Evolutionary conservation across 1,140 invertebrate genomes (phyloP).

Genomic region (Zaprionus inermis): DNA sequence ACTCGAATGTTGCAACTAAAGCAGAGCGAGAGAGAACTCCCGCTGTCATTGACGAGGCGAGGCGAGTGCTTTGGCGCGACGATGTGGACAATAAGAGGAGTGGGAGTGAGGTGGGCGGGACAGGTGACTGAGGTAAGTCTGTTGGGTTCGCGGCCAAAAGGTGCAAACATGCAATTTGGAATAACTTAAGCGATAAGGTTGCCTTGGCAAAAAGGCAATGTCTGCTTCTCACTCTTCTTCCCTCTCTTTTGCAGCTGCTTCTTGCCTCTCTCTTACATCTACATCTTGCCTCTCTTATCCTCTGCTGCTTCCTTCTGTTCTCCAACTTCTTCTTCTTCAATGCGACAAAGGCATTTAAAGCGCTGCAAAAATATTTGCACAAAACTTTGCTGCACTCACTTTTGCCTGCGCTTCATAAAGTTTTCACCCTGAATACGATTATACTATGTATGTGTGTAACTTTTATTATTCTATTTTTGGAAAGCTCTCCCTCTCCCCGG

Average conservation of each 20-base stretch:
- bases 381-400: conserved; percentile 26
- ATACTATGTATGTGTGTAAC: too few species aligned
- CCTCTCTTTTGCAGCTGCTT: not conserved
- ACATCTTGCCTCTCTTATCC: not conserved
- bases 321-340: not conserved
- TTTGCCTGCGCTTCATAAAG: not conserved
- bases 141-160: not conserved
- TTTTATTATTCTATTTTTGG: conserved; percentile 21
- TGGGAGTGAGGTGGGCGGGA: not conserved
- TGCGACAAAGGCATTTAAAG: conserved; percentile 31
- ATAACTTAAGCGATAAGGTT: conserved; percentile 34
- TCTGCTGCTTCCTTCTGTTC: not conserved
- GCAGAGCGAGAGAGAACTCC: conserved; percentile 2
- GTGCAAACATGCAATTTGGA: conserved; percentile 48
- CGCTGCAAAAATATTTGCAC: conserved; percentile 22
- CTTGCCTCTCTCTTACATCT: not conserved
- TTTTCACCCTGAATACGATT: conserved; percentile 7
- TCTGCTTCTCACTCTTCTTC: not conserved
- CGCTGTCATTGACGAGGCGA: not conserved
- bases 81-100: not conserved
- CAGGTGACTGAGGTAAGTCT: not conserved
- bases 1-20: conserved; percentile 34
- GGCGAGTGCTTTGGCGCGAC: conserved; percentile 27
- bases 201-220: conserved; percentile 20
- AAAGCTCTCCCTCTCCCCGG: not conserved